phyloP scores from a whole-genome alignment of 1,140 invertebrate genomes.

The Proales similis region DNA sequence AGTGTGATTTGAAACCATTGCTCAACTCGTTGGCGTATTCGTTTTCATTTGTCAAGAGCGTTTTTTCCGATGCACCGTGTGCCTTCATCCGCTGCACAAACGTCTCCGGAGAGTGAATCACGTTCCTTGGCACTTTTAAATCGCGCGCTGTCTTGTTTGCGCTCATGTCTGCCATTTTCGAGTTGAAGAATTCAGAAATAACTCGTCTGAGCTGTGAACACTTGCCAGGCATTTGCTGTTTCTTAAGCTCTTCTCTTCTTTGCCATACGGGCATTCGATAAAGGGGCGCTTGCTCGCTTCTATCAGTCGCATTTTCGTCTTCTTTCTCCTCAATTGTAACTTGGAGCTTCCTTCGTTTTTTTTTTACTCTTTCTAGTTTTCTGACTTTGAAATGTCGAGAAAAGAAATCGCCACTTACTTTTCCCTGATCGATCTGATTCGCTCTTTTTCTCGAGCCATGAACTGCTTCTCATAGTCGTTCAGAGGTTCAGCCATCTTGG shows the following conservation, averaged over 20 bases:
- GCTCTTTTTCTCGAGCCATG: slow-evolving; percentile 11
- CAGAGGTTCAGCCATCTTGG: neutral
- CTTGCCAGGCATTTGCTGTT: neutral
- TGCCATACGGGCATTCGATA: slow-evolving; percentile 8
- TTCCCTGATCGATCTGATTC: neutral
- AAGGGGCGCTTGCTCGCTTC: neutral
- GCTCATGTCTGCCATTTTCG: neutral
- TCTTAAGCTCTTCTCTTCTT: slow-evolving; percentile 15
- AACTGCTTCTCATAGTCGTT: slow-evolving; percentile 12
- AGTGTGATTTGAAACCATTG: too few species aligned
- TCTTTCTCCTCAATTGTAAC: neutral
- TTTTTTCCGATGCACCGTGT: slow-evolving; percentile 7
- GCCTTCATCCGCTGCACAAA: slow-evolving; percentile 1
- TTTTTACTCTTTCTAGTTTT: neutral
- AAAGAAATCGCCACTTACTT: slow-evolving; percentile 7
- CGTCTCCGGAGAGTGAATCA: slow-evolving; percentile 5
- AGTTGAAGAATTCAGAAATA: neutral
- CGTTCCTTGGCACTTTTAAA: neutral
- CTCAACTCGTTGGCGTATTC: slow-evolving; percentile 21
- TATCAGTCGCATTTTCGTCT: neutral
- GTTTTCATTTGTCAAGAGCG: neutral
- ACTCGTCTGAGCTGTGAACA: neutral
- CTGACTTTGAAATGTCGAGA: too few species aligned
- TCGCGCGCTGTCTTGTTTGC: slow-evolving; percentile 17
- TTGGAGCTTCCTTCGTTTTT: neutral